Conservation (phyloP, 2,888 invertebrate species). For the Pelosia muscerda region DNA sequence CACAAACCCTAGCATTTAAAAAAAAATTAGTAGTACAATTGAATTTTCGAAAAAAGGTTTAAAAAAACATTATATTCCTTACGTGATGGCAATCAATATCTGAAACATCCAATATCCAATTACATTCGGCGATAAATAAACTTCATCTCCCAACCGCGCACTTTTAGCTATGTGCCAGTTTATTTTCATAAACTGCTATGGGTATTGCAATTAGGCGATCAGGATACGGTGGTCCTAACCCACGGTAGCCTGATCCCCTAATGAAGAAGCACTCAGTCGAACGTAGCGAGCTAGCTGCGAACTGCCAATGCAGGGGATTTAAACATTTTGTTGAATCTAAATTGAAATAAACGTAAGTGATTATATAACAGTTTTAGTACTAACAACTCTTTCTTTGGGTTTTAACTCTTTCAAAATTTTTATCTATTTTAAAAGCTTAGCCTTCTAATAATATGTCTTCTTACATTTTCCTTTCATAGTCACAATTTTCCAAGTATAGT, state of each 20-base stretch:
- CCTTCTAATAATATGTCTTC: too few relatives aligned
- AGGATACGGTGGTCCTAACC: not conserved
- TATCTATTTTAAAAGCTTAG: too few relatives aligned
- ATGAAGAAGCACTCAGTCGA: not conserved
- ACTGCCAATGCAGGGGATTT: not conserved
- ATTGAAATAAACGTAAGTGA: not conserved
- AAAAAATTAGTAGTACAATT: too few relatives aligned
- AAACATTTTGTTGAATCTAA: conserved; percentile 3
- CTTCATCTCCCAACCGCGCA: not conserved
- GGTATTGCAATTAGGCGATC: not conserved
- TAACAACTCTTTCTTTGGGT: too few relatives aligned
- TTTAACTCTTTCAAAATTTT: too few relatives aligned
- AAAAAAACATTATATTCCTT: too few relatives aligned
- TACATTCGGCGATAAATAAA: not conserved
- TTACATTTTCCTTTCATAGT: too few relatives aligned
- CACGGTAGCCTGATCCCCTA: conserved; percentile 8
- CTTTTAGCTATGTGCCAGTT: not conserved
- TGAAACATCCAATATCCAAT: not conserved
- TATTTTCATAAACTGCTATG: conserved; percentile 7
- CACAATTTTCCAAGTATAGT: too few relatives aligned
- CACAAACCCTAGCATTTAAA: too few relatives aligned
- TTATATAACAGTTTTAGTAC: not conserved
- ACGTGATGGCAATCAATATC: not conserved
- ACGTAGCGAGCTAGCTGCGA: conserved; percentile 1
- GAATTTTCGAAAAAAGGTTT: too few relatives aligned